Evolutionary conservation across 2,113 vertebrate genomes (phyloP), one percentile per base, ranked within the genome.

Genomic region (Tonatia bakeri): DNA sequence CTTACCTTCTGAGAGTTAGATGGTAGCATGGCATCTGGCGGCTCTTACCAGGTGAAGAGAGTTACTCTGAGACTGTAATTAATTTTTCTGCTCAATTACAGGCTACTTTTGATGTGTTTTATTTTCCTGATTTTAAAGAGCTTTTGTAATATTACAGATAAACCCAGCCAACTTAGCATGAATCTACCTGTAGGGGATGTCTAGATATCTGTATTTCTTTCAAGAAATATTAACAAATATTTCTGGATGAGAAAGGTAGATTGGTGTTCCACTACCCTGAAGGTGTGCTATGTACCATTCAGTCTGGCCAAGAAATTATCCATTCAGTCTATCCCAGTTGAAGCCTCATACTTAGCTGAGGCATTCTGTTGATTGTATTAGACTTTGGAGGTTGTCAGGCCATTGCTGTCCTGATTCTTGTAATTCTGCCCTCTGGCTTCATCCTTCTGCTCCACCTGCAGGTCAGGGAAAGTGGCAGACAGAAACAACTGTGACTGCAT

Each of bases 41-140:
- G 79, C 40, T 40, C 31, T 64, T 9, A 47, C 52, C 38, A 87
- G 8, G 24, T 4, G 10, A 91, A 87, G 95, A 94, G 43, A 82
- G 45, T 79, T 36, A 17, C 61, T 64, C 19, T 88, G 73, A 65
- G 67, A 86, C 5, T 54, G 19, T 91, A 92, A 43, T 47, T 90
- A 95, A 86, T 76, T 94, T 80, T 89, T 95, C 82, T 90, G 84
- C 65, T 94, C 59, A 91, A 14, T 59, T 85, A 54, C 67, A 76
- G 22, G 17, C 77, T 38, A 40, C 90, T 90, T 90, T 97, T 64
- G 73, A 47, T 77, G 81, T 94, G 9, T 76, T 94, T 87, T 88
- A 38, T 88, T 97, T 82, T 85, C 82, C 54, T 40, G 52, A 89
- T 85, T 96, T 97, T 94, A 76, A 67, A 59, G 59, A 82, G 28